Base-by-base conservation (phyloP, 2,113 vertebrate genomes). In the Cyprinodon variegatus region DNA sequence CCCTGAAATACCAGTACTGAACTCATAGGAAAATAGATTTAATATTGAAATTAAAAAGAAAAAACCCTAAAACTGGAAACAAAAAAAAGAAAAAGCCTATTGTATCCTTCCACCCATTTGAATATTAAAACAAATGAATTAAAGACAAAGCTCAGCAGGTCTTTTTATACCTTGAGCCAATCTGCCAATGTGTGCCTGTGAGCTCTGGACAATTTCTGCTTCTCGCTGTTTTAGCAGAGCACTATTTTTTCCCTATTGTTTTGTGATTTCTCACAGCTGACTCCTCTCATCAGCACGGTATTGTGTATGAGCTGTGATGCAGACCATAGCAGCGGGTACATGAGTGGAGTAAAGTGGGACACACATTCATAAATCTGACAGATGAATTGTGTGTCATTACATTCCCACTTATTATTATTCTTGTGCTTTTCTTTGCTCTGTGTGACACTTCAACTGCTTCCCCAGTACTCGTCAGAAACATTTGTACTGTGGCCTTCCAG, bases 371-470 rank as follows among this genome's bases (percentile, higher is more conserved):
- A 90, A 87, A 89, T 91, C 88, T 86, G 86, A 89, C 85, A 83
- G 89, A 87, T 88, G 85, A 87, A 86, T 86, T 76, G 85, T 77
- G 83, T 89, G 84, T 88, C 89, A 90, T 89, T 89, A 90, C 87
- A 70, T 72, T 88, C 90, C 50, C 78, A 87, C 90, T 93, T 87
- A 90, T 91, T 91, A 85, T 87, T 87, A 87, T 88, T 87, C 88
- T 88, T 85, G 64, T 82, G 72, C 68, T 83, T 62, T 81, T 89
- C 76, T 85, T 89, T 82, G 84, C 77, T 76, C 78, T 41, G 77
- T 70, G 78, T 83, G 79, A 79, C 80, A 83, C 86, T 90, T 78
- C 41, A 71, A 73, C 75, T 76, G 67, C 83, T 78, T 87, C 69
- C 43, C 83, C 65, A 39, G 76, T 59, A 65, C 5, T 12, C 59